A percentile compares a stretch with the other conserved stretches of the same genome.
phyloP scores from a whole-genome alignment of 2,113 vertebrate genomes.

The Struthio camelus region DNA sequence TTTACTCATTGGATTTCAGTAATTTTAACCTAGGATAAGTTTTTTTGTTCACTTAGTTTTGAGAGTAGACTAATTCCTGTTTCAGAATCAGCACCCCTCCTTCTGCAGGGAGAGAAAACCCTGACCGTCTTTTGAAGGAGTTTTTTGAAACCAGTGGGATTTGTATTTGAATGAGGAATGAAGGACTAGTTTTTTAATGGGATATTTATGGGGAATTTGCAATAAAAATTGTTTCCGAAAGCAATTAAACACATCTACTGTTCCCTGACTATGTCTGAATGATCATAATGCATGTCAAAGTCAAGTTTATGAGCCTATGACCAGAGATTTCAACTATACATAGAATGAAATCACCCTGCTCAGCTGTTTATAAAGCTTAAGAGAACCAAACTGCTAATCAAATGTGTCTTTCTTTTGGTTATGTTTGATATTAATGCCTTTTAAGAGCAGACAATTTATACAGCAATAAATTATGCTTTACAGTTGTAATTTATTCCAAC shows the following conservation, averaged over 20 bases:
- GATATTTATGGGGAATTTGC: neutral
- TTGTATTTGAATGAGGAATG: neutral
- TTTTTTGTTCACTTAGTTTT: constrained; percentile 6
- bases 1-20: neutral
- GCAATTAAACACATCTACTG: neutral
- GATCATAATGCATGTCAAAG: constrained; percentile 14
- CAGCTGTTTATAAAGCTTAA: constrained; percentile 29
- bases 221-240: neutral
- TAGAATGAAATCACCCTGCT: constrained; percentile 27
- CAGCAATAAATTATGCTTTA: constrained; percentile 64
- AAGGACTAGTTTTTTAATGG: neutral
- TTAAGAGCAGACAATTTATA: constrained; percentile 55
- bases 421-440: constrained; percentile 63
- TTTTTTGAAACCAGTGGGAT: neutral
- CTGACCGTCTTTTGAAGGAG: neutral
- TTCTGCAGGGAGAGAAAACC: neutral
- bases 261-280: neutral
- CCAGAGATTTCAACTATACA: neutral
- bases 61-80: neutral
- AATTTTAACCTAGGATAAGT: neutral
- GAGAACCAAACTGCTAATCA: constrained; percentile 43
- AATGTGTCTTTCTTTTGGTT: constrained; percentile 52
- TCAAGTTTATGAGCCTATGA: constrained; percentile 10
- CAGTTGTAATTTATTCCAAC: constrained; percentile 68
- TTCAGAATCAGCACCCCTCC: constrained; percentile 3